Conservation (phyloP, 2,888 invertebrate species). For the Agrotis ipsilon region DNA sequence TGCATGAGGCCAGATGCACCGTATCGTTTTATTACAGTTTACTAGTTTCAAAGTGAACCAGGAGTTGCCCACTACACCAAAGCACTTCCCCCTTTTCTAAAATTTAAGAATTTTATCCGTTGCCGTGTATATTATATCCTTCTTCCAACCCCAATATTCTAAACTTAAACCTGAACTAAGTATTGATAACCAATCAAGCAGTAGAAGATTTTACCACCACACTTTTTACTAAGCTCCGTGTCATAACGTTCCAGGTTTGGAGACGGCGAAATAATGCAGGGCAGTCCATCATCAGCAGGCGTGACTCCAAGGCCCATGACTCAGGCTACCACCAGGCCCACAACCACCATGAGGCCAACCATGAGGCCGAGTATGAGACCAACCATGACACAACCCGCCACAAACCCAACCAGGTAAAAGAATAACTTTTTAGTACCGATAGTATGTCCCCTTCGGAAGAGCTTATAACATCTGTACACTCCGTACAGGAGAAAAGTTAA, state of each 20-base stretch:
- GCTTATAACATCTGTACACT: no score
- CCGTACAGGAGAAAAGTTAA: no score
- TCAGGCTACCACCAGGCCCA: constrained; percentile 61
- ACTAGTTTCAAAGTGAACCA: no score
- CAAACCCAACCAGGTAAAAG: constrained; percentile 66
- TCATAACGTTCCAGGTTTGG: constrained; percentile 79
- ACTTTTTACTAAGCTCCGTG: not conserved
- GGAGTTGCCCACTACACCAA: no score
- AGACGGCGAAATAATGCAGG: constrained; percentile 82
- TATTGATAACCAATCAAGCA: not conserved
- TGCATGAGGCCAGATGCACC: no score
- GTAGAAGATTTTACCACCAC: not conserved
- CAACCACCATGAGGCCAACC: constrained; percentile 64
- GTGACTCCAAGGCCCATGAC: constrained; percentile 72
- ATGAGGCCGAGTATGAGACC: constrained; percentile 63
- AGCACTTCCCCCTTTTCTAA: no score
- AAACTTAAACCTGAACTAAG: no score
- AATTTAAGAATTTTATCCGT: no score
- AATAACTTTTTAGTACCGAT: not conserved
- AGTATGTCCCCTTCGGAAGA: no score
- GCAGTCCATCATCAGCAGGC: constrained; percentile 75
- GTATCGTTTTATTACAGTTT: no score
- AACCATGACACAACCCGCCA: constrained; percentile 24
- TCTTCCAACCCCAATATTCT: no score
- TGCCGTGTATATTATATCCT: no score